These are phyloP conservation scores for Euura saliciscinereae DNA, from an alignment of 1,140 invertebrate genomes.

Conservation along the genomic window DNA sequence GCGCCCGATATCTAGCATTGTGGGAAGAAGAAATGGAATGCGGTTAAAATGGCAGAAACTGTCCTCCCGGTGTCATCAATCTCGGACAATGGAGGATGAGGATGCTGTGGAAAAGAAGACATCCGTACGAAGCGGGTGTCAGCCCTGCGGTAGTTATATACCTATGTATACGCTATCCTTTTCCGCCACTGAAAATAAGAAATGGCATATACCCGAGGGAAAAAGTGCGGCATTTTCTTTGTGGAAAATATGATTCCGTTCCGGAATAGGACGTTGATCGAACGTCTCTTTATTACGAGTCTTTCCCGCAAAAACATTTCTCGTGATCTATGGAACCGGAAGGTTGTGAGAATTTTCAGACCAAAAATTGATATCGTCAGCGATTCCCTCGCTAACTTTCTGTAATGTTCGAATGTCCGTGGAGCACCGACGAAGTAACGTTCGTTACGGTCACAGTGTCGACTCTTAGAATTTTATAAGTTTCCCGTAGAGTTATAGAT, in stretches of 20 bases:
- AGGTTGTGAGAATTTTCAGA: neutral
- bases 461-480: neutral
- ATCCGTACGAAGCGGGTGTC: neutral
- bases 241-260: constrained; percentile 53
- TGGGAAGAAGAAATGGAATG: neutral
- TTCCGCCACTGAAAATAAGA: constrained; percentile 4
- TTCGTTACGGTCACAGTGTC: neutral
- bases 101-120: neutral
- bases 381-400: neutral
- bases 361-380: constrained; percentile 4
- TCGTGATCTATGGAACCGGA: neutral
- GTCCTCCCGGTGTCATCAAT: neutral
- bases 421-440: neutral
- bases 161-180: neutral
- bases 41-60: neutral
- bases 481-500: neutral
- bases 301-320: neutral
- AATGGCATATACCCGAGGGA: neutral
- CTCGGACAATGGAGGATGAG: neutral
- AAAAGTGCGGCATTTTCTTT: constrained; percentile 25
- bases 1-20: no score
- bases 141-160: neutral
- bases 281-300: constrained; percentile 49
- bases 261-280: constrained; percentile 49
- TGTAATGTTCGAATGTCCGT: neutral